Percentiles rank a stretch among this genome's conserved stretches.
Evolutionary conservation across 2,797 vertebrate species (phyloP).

Genomic region (Gymnocypris eckloni): DNA sequence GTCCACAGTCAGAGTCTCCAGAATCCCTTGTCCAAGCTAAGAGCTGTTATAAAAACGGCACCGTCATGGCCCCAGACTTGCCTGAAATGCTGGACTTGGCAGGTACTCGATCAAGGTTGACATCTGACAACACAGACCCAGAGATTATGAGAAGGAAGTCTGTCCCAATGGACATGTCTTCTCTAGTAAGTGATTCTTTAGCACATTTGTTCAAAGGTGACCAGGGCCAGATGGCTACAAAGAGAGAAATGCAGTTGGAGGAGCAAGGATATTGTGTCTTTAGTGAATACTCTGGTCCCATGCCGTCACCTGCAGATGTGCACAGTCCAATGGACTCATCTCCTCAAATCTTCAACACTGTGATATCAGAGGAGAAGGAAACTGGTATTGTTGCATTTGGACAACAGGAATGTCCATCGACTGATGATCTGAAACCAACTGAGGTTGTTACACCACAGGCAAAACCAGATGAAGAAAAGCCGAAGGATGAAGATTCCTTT

Average conservation of each 20-base stretch:
- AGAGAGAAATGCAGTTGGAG: conserved; percentile 91
- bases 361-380: conserved; percentile 78
- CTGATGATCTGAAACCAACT: conserved; percentile 36
- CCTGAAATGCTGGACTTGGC: conserved; percentile 98
- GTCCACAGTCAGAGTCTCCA: conserved; percentile 77
- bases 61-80: conserved; percentile 91
- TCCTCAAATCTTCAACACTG: conserved; percentile 75
- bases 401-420: conserved; percentile 49
- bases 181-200: conserved; percentile 73
- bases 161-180: conserved; percentile 76
- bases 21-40: conserved; percentile 85
- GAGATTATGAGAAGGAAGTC: conserved; percentile 85
- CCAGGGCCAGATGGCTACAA: conserved; percentile 72
- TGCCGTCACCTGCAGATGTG: conserved; percentile 91
- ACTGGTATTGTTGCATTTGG: conserved; percentile 71
- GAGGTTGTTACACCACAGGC: conserved; percentile 41
- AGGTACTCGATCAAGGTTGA: conserved; percentile 87
- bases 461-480: conserved; percentile 64
- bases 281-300: conserved; percentile 96
- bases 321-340: conserved; percentile 78
- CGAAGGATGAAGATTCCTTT: conserved; percentile 59
- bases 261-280: conserved; percentile 99
- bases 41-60: conserved; percentile 88
- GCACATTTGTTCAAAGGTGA: conserved; percentile 75
- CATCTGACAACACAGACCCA: conserved; percentile 88